Percentiles rank a stretch among this genome's conserved stretches.
These are phyloP conservation scores for Neosilurus mollespiculum DNA, from an alignment of 2,797 vertebrate genomes.

Conservation along the genomic window DNA sequence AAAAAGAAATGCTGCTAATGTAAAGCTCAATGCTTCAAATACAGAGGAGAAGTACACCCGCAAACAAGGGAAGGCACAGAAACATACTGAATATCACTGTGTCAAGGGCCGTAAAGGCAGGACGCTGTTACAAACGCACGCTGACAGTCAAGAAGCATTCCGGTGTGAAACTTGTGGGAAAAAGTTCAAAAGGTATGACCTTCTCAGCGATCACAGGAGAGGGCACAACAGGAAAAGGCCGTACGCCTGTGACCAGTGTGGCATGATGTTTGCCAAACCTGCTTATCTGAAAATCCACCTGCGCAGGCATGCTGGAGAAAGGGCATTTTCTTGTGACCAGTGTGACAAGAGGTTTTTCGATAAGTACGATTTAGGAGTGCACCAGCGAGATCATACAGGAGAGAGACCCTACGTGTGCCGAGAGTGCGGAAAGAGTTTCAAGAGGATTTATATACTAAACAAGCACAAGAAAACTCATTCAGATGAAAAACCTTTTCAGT, in stretches of 20 bases:
- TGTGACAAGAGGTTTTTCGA: slow-evolving; percentile 58
- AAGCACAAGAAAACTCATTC: slow-evolving; percentile 54
- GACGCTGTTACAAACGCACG: background rate
- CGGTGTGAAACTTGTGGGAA: slow-evolving; percentile 51
- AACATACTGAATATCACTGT: background rate
- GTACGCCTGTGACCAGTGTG: slow-evolving; percentile 48
- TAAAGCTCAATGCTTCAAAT: background rate
- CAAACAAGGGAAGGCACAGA: background rate
- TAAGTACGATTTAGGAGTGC: slow-evolving; percentile 51
- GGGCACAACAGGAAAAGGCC: slow-evolving; percentile 51
- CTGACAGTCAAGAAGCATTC: slow-evolving; percentile 17
- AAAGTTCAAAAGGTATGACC: slow-evolving; percentile 42
- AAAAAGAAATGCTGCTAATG: background rate
- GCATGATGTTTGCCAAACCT: slow-evolving; percentile 54
- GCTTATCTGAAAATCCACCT: slow-evolving; percentile 55
- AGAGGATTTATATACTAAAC: slow-evolving; percentile 53
- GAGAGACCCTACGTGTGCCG: slow-evolving; percentile 50
- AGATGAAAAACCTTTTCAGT: slow-evolving; percentile 51
- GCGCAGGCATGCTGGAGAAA: slow-evolving; percentile 53
- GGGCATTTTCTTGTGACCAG: slow-evolving; percentile 47
- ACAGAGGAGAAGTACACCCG: background rate
- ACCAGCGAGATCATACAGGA: slow-evolving; percentile 57
- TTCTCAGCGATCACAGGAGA: slow-evolving; percentile 49
- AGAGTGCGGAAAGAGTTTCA: slow-evolving; percentile 53
- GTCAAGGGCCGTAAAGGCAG: slow-evolving; percentile 15